Base-by-base conservation (phyloP, 2,888 invertebrate species). In the Isoperla grammatica region DNA sequence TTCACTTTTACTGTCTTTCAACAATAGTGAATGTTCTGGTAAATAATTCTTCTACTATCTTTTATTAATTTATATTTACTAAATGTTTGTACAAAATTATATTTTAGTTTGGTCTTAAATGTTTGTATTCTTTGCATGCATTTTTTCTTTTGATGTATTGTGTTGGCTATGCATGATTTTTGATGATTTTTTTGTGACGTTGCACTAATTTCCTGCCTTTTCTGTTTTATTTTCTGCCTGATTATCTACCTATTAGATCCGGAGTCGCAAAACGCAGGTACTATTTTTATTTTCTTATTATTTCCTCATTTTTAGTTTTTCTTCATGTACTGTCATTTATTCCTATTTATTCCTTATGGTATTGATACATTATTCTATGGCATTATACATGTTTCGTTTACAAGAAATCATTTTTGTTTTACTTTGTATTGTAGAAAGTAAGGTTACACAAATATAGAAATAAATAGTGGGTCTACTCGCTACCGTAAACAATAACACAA, bases 191-290 rank as follows among this genome's bases (percentile, higher is more conserved):
- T 63, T 63, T 64, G 66, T 69, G 68, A 68, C 39, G 45, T 61
- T 61, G 56, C 49, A 62, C 61, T 64, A 64, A 64, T 64, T 61
- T 63, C 59, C 61, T 53, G 59, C 37, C 54, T 73, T 71, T 71
- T 70, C 67, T 71, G 70, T 70, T 69, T 68, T 66, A 71, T 64
- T 67, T 68, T 67, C 67, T 60, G 63, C 66, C 65, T 65, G 68
- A 66, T 65, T 65, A 65, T 64, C 60, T 57, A 50, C 66, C 69
- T 29, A 71, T 60, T 63, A 64, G 62, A 62, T 60, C 61, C 63
- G 53, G 66, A 62, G 48, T 57, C 62, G 37, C 62, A 61, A 53
- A 61, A 63, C 60, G 57, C 61, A 67, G 64, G 63, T 66, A 64
- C 59, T 56, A 61, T 48, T 49, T 56, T 45, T n/a, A 22, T 60